Evolutionary conservation across 1,140 invertebrate genomes (phyloP).

Genomic region (Bombus confusus): DNA sequence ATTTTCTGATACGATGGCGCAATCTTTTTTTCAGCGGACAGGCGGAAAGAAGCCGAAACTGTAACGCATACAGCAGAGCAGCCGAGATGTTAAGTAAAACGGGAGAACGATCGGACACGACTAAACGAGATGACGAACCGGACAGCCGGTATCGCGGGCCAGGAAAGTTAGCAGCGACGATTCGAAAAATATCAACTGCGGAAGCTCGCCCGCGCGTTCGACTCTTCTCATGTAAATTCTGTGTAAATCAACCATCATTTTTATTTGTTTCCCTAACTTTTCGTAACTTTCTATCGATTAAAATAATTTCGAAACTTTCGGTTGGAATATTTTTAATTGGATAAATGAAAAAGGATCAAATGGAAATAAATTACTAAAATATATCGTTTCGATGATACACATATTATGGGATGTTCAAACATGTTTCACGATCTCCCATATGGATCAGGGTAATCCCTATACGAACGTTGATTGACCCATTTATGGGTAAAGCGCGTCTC

Average conservation of each 20-base stretch:
- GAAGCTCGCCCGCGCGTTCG: background rate
- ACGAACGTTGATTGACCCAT: too few relatives aligned
- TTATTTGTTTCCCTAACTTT: background rate
- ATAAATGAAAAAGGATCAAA: too few relatives aligned
- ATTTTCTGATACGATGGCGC: background rate
- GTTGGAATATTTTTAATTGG: too few relatives aligned
- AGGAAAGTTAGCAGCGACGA: constrained; percentile 38
- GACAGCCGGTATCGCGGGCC: constrained; percentile 46
- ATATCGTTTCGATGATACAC: too few relatives aligned
- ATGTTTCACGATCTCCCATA: too few relatives aligned
- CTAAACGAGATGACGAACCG: constrained; percentile 62
- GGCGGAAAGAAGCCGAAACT: background rate
- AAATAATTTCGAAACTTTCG: too few relatives aligned
- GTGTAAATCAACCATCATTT: too few relatives aligned
- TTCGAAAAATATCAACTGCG: constrained; percentile 18
- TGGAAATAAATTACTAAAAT: too few relatives aligned
- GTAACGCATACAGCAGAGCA: constrained; percentile 39
- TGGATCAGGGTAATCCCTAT: too few relatives aligned
- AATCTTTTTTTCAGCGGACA: background rate
- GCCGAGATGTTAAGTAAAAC: constrained; percentile 54
- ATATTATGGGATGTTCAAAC: too few relatives aligned
- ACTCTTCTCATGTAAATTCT: background rate
- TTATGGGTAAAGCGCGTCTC: too few relatives aligned
- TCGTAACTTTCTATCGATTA: background rate
- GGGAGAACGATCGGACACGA: constrained; percentile 53